These are phyloP conservation scores for Brachirus orientalis DNA, from an alignment of 2,113 vertebrate species.

Conservation along the genomic window DNA sequence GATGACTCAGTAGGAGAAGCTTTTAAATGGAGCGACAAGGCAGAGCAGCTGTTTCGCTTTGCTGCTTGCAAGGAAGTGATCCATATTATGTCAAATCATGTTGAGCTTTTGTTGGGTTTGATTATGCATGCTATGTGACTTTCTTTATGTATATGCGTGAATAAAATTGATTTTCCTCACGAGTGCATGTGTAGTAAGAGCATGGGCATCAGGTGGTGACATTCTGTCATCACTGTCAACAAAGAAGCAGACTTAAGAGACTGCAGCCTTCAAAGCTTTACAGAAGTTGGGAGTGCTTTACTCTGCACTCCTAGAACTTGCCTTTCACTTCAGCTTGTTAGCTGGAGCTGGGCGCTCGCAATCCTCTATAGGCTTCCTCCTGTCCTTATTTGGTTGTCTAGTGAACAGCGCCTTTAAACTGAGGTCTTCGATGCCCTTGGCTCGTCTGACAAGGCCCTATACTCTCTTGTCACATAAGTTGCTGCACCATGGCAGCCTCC, in stretches of 20 bases:
- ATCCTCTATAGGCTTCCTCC: constrained; percentile 21
- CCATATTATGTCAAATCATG: constrained; percentile 33
- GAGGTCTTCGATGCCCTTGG: constrained; percentile 30
- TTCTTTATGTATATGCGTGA: not conserved
- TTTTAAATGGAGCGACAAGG: constrained; percentile 46
- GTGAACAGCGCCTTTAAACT: constrained; percentile 47
- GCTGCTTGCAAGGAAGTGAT: constrained; percentile 53
- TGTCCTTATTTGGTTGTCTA: constrained; percentile 32
- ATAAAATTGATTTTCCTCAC: constrained; percentile 18
- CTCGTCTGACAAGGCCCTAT: constrained; percentile 48
- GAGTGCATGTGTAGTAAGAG: not conserved
- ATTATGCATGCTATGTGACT: constrained; percentile 1
- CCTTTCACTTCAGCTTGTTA: constrained; percentile 59
- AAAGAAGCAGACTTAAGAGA: constrained; percentile 23
- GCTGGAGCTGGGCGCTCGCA: not conserved
- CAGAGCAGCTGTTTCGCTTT: constrained; percentile 56
- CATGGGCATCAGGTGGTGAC: constrained; percentile 9
- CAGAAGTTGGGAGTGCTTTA: constrained; percentile 53
- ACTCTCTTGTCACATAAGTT: constrained; percentile 28
- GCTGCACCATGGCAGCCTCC: not conserved
- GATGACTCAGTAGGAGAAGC: constrained; percentile 62
- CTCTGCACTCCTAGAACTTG: constrained; percentile 45
- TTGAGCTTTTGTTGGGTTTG: constrained; percentile 16
- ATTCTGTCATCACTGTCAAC: constrained; percentile 19
- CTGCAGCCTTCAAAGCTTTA: constrained; percentile 39